Evolutionary conservation across 2,888 invertebrate genomes (phyloP), one percentile per base, ranked within the genome.

Genomic region (Eupithecia abbreviata): DNA sequence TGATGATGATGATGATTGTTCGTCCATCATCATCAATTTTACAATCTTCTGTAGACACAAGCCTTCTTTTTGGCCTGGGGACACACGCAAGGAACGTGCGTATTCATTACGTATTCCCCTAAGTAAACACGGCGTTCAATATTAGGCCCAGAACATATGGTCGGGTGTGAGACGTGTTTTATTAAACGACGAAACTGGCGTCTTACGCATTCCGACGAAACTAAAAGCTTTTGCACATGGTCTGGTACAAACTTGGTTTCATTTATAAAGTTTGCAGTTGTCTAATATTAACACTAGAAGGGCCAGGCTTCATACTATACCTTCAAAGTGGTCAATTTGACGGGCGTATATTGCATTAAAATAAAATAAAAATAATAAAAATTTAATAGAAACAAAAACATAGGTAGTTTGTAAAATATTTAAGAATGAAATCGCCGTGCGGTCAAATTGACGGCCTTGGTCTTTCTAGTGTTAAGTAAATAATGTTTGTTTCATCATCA

Each of bases 91-190:
- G 80, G 82, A 79, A 82, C 82, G 82, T 80, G 77, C 74, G 84
- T 84, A 83, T 84, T 86, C 89, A 89, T 89, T 89, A 89, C 85
- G 85, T 86, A 89, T 89, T 89, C 89, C 86, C 86, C 85, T 85
- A 86, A 84, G 88, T 88, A 89, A 88, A 88, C 88, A 87, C 81
- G 77, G 84, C 84, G 86, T 89, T 89, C 87, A 86, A 89, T 89
- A 89, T 89, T 87, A 87, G 85, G 80, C 84, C 80, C 81, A 84
- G 84, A 89, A 89, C 88, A 89, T 87, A 87, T 88, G 88, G 88
- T 82, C 82, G 82, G 81, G 82, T 83, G 83, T 85, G 86, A 86
- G 86, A 86, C 88, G 87, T 87, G 87, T 88, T 89, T 88, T 89
- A 89, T 90, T 89, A 89, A 89, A 89, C 85, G 81, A 76, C 81